Percentiles rank a stretch among this genome's conserved stretches.
phyloP scores from a whole-genome alignment of 2,113 vertebrate genomes.

The Odontophorus gujanensis region DNA sequence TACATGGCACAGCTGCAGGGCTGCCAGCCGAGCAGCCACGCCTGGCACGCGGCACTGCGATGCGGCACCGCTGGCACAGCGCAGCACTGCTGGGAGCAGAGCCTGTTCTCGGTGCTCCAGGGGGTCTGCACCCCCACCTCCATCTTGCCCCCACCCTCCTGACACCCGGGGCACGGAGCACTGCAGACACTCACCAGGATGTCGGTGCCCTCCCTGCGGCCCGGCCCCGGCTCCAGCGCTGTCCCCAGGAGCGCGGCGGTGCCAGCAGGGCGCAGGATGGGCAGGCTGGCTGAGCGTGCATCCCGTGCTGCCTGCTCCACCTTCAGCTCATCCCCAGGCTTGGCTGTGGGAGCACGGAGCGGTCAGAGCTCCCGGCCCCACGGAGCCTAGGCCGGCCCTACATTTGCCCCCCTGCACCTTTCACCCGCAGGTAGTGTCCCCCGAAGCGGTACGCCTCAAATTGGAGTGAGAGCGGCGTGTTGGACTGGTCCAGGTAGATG shows the following conservation, averaged over 20 bases:
- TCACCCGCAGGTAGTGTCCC: slow-evolving; percentile 95
- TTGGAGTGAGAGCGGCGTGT: slow-evolving; percentile 91
- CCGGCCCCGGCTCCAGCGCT: slow-evolving; percentile 71
- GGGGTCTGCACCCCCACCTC: background rate
- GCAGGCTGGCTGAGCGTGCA: slow-evolving; percentile 85
- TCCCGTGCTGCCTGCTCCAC: slow-evolving; percentile 90
- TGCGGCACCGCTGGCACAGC: background rate
- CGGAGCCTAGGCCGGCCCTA: background rate
- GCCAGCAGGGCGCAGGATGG: slow-evolving; percentile 81
- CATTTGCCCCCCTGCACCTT: slow-evolving; percentile 79
- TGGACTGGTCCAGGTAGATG: slow-evolving; percentile 95
- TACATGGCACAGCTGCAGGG: background rate
- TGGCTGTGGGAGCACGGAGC: slow-evolving; percentile 72
- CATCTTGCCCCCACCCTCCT: background rate
- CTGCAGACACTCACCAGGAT: slow-evolving; percentile 81
- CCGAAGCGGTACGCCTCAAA: slow-evolving; percentile 95
- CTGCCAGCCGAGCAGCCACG: background rate
- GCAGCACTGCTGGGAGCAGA: background rate
- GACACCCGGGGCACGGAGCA: background rate
- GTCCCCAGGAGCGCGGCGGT: slow-evolving; percentile 76
- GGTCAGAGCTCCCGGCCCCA: background rate
- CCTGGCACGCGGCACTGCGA: background rate
- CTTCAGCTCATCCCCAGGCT: slow-evolving; percentile 88
- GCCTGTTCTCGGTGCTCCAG: rapidly evolving
- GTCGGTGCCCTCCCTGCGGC: slow-evolving; percentile 79